Conservation (phyloP, 2,113 vertebrate genomes). For the Zosterops japonicus region DNA sequence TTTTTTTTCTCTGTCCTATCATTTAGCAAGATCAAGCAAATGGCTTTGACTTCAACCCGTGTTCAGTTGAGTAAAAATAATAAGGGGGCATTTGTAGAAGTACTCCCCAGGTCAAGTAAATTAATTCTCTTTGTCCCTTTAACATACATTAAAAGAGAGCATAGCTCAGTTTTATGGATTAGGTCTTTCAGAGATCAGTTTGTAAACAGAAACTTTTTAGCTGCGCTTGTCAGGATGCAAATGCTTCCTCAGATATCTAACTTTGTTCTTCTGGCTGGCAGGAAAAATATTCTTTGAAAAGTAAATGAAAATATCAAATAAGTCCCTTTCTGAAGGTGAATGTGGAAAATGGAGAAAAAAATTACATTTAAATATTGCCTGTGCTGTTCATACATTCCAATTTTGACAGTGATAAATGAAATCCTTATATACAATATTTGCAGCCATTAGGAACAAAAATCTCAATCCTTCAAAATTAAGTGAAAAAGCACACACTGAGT, state of each 20-base stretch:
- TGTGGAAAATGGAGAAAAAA: not conserved
- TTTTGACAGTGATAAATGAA: constrained; percentile 17
- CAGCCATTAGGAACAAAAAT: not conserved
- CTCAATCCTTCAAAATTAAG: not conserved
- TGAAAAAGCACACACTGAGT: not conserved
- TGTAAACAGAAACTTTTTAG: not conserved
- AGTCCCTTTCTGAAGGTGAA: not conserved
- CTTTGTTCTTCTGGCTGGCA: not conserved
- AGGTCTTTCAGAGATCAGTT: not conserved
- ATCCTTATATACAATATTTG: not conserved
- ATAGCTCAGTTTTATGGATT: not conserved
- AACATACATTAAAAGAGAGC: not conserved
- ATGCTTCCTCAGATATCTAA: not conserved
- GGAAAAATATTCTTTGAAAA: not conserved
- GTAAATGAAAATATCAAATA: not conserved
- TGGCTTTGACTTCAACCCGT: not conserved
- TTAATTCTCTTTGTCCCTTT: not conserved
- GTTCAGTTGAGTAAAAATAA: not conserved
- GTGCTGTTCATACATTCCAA: not conserved
- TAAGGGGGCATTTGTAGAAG: not conserved
- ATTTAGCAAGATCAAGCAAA: not conserved
- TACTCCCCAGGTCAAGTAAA: not conserved
- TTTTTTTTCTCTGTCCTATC: not conserved
- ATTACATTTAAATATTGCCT: not conserved
- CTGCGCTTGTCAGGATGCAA: not conserved